Evolutionary conservation across 2,888 invertebrate species (phyloP), one percentile per base, ranked within the genome.

Genomic region (Copidosoma aretas): DNA sequence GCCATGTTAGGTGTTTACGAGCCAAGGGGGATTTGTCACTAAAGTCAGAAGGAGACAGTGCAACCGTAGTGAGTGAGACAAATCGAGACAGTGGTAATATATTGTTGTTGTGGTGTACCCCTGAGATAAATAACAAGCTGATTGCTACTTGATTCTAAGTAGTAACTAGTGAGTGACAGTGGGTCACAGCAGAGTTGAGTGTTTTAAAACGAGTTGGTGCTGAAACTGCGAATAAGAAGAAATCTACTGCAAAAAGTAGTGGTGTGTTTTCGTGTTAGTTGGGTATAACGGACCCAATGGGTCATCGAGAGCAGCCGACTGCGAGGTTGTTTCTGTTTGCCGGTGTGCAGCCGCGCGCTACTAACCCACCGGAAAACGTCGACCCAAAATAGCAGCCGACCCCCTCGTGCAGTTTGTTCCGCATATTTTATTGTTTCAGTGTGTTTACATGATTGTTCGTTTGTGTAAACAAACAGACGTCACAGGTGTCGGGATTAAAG

Each of bases 1-100:
- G 83, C 83, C 83, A 83, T 83, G 83, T 83, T 83, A 83, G 83
- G 83, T 83, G 83, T 83, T 83, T 83, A 83, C 82, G 81, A 77
- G 80, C 78, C 79, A 78, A 81, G 82, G 82, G 63, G 66, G 63
- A 68, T 67, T 71, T 41, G 52, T 60, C 46, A 41, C 21, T 68
- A 63, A 64, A 24, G 17, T 41, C 39, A 43, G 56, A n/a, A 24
- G 59, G n/a, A 12, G 43, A 58, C 57, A 60, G 2, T 60, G 56
- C 53, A 1, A 58, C 57, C n/a, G 10, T 17, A 46, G 41, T 32
- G 32, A 63, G 49, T 14, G 39, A 65, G 58, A 64, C 10, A 52
- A n/a, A 59, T 51, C 39, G 32, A 21, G 8, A 25, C 22, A 59
- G 51, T 43, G 52, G 41, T 41, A 58, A 58, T 58, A 32, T 32